These are phyloP conservation scores for Tetanocera ferruginea DNA, from an alignment of 2,888 invertebrate genomes.

Conservation along the genomic window DNA sequence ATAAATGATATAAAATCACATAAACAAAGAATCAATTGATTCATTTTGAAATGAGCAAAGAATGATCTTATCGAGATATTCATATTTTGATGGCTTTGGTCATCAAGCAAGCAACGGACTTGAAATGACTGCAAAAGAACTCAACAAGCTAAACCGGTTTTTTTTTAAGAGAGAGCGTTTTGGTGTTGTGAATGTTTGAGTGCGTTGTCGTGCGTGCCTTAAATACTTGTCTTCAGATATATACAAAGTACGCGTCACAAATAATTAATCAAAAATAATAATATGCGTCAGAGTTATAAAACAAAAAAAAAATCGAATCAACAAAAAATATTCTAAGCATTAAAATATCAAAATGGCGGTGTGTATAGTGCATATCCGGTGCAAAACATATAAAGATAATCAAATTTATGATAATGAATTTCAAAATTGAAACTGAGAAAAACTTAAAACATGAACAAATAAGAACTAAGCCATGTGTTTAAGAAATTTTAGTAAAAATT, in stretches of 20 bases:
- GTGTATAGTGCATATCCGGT: constrained; percentile 20
- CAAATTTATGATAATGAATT: not conserved
- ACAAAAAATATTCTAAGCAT: constrained; percentile 25
- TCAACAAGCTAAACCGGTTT: too few relatives aligned
- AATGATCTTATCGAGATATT: not conserved
- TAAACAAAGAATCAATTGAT: not conserved
- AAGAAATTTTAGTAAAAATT: too few relatives aligned
- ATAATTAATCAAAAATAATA: constrained; percentile 69
- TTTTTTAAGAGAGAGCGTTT: too few relatives aligned
- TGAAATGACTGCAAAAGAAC: too few relatives aligned
- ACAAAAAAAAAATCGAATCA: constrained; percentile 42
- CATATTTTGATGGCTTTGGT: not conserved
- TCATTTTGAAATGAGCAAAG: not conserved
- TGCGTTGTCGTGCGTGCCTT: not conserved
- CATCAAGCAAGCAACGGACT: not conserved
- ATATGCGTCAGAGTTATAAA: constrained; percentile 44
- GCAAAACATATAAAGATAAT: not conserved
- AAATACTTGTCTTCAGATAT: not conserved
- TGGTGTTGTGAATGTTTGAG: too few relatives aligned
- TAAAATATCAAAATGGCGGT: constrained; percentile 45
- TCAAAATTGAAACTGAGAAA: not conserved
- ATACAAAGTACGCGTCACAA: constrained; percentile 63
- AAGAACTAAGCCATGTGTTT: too few relatives aligned
- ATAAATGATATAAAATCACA: too few relatives aligned
- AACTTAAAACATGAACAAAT: too few relatives aligned